Evolutionary conservation across 2,797 vertebrate genomes (phyloP).

Genomic region (Melanogrammus aeglefinus): DNA sequence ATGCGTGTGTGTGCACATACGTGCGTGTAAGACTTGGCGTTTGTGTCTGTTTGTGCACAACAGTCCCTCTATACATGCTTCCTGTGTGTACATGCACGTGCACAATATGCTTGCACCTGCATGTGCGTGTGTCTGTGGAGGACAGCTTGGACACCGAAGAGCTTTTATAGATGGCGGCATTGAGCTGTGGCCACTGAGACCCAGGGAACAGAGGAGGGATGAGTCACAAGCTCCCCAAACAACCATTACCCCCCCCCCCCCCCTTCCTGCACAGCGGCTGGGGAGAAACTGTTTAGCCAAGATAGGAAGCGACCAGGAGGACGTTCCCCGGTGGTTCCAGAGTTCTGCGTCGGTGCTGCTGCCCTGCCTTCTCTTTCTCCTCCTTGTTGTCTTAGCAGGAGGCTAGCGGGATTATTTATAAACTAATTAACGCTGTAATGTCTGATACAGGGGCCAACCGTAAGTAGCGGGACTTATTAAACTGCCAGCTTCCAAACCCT

Average conservation of each 20-base stretch:
- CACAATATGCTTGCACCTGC: neutral
- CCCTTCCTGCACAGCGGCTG: constrained; percentile 19
- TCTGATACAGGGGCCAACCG: constrained; percentile 56
- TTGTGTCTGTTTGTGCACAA: neutral
- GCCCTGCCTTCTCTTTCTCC: constrained; percentile 54
- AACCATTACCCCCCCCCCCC: constrained; percentile 43
- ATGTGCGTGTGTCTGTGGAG: neutral
- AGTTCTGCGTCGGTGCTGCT: constrained; percentile 34
- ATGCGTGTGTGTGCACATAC: neutral
- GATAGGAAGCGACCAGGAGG: constrained; percentile 35
- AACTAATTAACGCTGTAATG: constrained; percentile 63
- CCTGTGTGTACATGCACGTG: neutral
- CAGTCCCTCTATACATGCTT: neutral
- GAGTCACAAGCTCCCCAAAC: constrained; percentile 38
- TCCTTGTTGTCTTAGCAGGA: constrained; percentile 51
- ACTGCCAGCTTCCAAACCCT: constrained; percentile 52
- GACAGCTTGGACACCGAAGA: constrained; percentile 32
- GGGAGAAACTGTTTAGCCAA: constrained; percentile 48
- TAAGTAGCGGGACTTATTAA: constrained; percentile 52
- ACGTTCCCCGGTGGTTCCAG: constrained; percentile 33
- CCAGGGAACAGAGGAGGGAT: constrained; percentile 36
- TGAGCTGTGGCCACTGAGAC: constrained; percentile 22
- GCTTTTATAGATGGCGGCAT: constrained; percentile 33
- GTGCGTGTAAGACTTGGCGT: neutral
- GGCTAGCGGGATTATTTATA: constrained; percentile 64